A percentile compares a stretch with the other conserved stretches of the same genome.
These are phyloP conservation scores for Agonopterix heracliana DNA, from an alignment of 2,888 invertebrate genomes.

Conservation along the genomic window DNA sequence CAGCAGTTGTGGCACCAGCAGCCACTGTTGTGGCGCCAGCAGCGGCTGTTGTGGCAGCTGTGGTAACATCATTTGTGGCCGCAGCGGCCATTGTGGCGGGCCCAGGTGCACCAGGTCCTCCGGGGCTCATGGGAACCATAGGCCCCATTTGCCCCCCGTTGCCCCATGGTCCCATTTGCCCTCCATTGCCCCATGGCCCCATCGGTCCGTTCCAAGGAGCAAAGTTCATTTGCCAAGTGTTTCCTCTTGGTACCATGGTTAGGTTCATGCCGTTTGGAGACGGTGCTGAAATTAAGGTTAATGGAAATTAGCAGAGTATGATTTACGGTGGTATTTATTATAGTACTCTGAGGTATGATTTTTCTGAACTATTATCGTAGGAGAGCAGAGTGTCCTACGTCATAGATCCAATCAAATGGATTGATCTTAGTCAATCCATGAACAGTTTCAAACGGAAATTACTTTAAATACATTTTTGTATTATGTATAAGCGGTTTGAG, in stretches of 20 bases:
- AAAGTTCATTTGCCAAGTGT: slow-evolving; percentile 21
- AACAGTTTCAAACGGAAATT: too few species aligned
- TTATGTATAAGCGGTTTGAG: too few species aligned
- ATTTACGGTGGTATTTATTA: background rate
- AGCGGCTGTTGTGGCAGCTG: slow-evolving; percentile 10
- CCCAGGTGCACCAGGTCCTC: background rate
- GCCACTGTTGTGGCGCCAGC: slow-evolving; percentile 16
- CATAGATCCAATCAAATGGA: too few species aligned
- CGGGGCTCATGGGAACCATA: background rate
- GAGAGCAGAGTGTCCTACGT: too few species aligned
- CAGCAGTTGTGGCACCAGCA: slow-evolving; percentile 14
- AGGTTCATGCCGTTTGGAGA: slow-evolving; percentile 38
- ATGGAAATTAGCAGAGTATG: background rate
- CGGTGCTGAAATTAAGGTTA: slow-evolving; percentile 11
- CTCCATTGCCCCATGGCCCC: background rate
- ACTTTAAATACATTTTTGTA: too few species aligned
- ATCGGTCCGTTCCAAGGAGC: slow-evolving; percentile 18
- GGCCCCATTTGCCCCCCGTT: background rate
- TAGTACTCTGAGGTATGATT: too few species aligned
- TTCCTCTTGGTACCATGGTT: slow-evolving; percentile 23
- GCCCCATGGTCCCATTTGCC: background rate
- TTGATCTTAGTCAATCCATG: too few species aligned
- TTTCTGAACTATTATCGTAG: too few species aligned
- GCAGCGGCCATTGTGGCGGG: background rate
- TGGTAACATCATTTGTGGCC: background rate